Evolutionary conservation across 2,797 vertebrate genomes (phyloP), one percentile per base, ranked within the genome.

Genomic region (Aulostomus chinensis): DNA sequence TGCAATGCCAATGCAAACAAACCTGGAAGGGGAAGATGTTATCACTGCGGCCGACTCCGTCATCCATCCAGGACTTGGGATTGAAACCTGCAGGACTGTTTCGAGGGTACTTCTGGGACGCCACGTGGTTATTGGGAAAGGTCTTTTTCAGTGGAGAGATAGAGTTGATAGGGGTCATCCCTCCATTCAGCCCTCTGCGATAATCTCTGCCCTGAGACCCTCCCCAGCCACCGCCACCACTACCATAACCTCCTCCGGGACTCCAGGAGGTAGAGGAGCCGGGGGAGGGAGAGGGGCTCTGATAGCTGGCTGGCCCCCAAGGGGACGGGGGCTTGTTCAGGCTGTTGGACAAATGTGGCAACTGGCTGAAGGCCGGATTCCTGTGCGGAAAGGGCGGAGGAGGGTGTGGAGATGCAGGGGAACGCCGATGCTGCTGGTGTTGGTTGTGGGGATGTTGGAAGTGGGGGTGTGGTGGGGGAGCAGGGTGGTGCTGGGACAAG

Each of bases 21-120:
- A 98, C 97, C 96, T 97, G 96, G 79, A 99, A 99, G 68, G 97
- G 97, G 77, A 99, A 99, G 84, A 98, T 96, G 88, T 96, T 98
- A 87, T 99, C 97, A 42, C 91, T 93, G 80, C 97, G 92, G 45
- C 94, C 93, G 67, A 96, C 91, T 60, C 93, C 95, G 32, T 99
- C 97, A 43, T 99, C 97, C 91, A 99, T 97, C 97, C 97, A 99
- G 4, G 97, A 96, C 79, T 99, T 99, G 10, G 95, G 95, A 86
- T 96, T 96, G 87, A 99, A 98, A 58, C 94, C 94, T 0, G 86
- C 86, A 0, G 96, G 94, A 82, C 93, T 96, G 86, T 96, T 93
- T 32, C 97, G 92, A 38, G 94, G 93, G 31, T 98, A 99, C 86
- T 99, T 99, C 93, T 98, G 97, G 50, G 97, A 93, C 54, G 95